A percentile compares a stretch with the other conserved stretches of the same genome.
Evolutionary conservation across 2,888 invertebrate genomes (phyloP).

Genomic region (Toxonevra muliebris): DNA sequence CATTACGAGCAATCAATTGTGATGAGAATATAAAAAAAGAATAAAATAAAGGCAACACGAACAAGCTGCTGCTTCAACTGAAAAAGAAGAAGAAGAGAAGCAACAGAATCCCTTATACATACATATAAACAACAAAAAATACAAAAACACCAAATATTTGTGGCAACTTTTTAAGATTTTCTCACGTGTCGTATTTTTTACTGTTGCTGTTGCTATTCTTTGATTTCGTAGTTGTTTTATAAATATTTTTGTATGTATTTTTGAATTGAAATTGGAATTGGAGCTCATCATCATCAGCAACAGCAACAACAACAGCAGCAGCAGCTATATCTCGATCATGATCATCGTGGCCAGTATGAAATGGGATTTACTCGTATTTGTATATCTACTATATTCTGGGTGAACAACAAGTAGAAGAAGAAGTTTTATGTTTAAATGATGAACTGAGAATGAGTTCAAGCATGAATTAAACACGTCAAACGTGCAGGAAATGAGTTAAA

Average conservation of each 20-base stretch:
- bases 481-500: slow-evolving; percentile 56
- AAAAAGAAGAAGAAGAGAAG: too few relatives aligned
- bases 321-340: too few relatives aligned
- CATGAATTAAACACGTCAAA: background rate
- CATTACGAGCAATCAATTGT: slow-evolving; percentile 63
- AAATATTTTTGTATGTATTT: too few relatives aligned
- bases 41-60: slow-evolving; percentile 31
- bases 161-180: slow-evolving; percentile 42
- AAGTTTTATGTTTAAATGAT: slow-evolving; percentile 28
- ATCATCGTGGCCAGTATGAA: background rate
- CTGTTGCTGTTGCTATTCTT: slow-evolving; percentile 12
- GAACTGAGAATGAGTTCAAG: slow-evolving; percentile 10
- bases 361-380: slow-evolving; percentile 5
- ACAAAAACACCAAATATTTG: slow-evolving; percentile 37
- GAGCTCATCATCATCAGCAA: slow-evolving; percentile 13
- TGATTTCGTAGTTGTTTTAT: too few relatives aligned
- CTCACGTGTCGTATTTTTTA: slow-evolving; percentile 36
- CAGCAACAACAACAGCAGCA: too few relatives aligned
- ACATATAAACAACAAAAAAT: slow-evolving; percentile 34
- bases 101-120: background rate
- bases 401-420: slow-evolving; percentile 18
- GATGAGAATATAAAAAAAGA: slow-evolving; percentile 64
- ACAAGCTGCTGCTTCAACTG: slow-evolving; percentile 13
- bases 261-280: slow-evolving; percentile 1
- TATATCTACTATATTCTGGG: slow-evolving; percentile 26